phyloP scores from a whole-genome alignment of 1,140 invertebrate genomes.

The Pseudoatta argentina region DNA sequence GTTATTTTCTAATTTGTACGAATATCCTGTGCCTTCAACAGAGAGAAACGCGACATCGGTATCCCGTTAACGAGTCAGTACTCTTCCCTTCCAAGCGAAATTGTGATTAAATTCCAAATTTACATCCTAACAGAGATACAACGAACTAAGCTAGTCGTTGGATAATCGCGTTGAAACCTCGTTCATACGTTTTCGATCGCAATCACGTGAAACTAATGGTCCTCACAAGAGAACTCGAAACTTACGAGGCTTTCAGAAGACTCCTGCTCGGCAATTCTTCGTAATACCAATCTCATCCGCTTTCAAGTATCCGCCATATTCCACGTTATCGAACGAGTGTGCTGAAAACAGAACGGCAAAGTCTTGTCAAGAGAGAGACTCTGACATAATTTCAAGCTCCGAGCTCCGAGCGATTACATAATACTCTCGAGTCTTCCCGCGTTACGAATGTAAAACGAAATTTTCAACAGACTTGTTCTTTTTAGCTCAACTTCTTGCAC shows the following conservation, averaged over 20 bases:
- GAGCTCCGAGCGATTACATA: background rate
- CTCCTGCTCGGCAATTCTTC: background rate
- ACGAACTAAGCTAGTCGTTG: background rate
- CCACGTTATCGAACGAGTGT: background rate
- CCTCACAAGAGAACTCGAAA: background rate
- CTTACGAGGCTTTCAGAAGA: background rate
- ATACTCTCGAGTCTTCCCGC: background rate
- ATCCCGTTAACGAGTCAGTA: conserved; percentile 21
- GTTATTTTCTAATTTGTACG: conserved; percentile 48
- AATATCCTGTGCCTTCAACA: background rate
- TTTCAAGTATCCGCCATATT: background rate
- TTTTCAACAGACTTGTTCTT: background rate
- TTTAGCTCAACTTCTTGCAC: too few relatives aligned
- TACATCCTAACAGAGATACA: background rate
- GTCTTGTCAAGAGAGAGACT: background rate
- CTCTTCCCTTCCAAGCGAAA: background rate
- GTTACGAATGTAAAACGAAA: conserved; percentile 13
- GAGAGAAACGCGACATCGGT: conserved; percentile 4
- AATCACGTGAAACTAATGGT: conserved; percentile 21
- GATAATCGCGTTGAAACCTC: conserved; percentile 8
- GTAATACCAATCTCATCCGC: background rate
- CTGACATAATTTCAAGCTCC: conserved; percentile 10
- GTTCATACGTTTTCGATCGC: conserved; percentile 22
- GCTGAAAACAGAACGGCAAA: background rate
- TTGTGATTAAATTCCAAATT: conserved; percentile 21